A percentile compares a stretch with the other conserved stretches of the same genome.
phyloP scores from a whole-genome alignment of 2,888 invertebrate genomes.

The Drosophila engyochracea region DNA sequence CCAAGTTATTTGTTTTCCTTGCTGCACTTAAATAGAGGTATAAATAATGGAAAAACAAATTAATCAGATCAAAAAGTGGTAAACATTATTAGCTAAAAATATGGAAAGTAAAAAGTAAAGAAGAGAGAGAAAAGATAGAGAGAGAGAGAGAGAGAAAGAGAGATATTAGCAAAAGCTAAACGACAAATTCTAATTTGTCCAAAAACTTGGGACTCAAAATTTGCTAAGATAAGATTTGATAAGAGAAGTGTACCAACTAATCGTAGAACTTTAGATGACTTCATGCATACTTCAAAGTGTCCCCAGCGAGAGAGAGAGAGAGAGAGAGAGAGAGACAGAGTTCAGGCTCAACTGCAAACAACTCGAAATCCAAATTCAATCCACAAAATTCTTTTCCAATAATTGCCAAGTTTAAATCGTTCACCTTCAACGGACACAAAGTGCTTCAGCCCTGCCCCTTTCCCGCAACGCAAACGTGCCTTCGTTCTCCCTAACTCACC shows the following conservation, averaged over 20 bases:
- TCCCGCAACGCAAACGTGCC: not conserved
- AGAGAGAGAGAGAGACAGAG: not conserved
- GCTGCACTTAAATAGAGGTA: not conserved
- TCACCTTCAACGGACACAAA: constrained; percentile 3
- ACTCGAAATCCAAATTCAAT: not conserved
- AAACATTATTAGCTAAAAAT: not conserved
- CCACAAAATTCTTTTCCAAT: not conserved
- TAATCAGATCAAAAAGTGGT: not conserved
- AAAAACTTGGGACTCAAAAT: constrained; percentile 1
- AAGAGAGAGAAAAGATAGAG: not conserved
- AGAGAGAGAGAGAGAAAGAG: not conserved
- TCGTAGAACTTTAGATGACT: constrained; percentile 2
- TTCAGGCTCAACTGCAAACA: not conserved
- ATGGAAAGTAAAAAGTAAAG: not conserved
- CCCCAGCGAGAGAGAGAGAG: not conserved
- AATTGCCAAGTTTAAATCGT: constrained; percentile 2
- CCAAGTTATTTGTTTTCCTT: not conserved
- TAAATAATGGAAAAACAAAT: not conserved
- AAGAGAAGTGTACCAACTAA: constrained; percentile 20
- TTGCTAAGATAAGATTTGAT: constrained; percentile 10
- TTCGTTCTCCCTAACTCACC: constrained; percentile 4
- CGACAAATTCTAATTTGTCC: not conserved
- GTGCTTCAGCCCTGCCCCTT: not conserved
- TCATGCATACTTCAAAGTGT: constrained; percentile 12
- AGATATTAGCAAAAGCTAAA: not conserved